These are phyloP conservation scores for Rapana venosa DNA, from an alignment of 2,888 invertebrate genomes.

Conservation along the genomic window DNA sequence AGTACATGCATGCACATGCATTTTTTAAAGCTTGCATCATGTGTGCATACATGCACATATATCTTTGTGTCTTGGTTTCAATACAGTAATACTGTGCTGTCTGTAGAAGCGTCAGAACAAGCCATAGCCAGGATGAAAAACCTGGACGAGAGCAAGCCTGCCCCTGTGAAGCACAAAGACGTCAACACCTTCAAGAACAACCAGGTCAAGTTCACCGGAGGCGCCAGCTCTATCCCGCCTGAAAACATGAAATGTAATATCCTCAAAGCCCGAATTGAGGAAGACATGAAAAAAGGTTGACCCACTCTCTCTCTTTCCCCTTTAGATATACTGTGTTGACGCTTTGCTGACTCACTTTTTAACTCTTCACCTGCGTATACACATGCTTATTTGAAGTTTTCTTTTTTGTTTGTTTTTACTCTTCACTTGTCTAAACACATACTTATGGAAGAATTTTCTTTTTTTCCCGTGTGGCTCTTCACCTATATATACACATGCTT, in stretches of 20 bases:
- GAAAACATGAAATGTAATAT: slow-evolving; percentile 96
- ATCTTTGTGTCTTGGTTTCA: no score
- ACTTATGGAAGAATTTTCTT: background rate
- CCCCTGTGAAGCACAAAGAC: slow-evolving; percentile 66
- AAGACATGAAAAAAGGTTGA: slow-evolving; percentile 81
- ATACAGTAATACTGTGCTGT: no score
- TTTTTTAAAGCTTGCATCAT: background rate
- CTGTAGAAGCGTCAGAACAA: slow-evolving; percentile 74
- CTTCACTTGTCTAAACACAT: background rate
- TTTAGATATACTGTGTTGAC: background rate
- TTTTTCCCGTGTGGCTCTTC: background rate
- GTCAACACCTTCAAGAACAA: slow-evolving; percentile 79
- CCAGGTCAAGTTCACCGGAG: slow-evolving; percentile 77
- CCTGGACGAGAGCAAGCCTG: slow-evolving; percentile 69
- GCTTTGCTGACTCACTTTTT: background rate
- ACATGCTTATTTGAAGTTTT: background rate
- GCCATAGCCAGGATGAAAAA: slow-evolving; percentile 77
- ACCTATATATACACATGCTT: background rate
- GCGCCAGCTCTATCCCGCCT: slow-evolving; percentile 85
- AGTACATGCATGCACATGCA: background rate
- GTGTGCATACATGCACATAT: background rate
- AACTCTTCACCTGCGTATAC: background rate
- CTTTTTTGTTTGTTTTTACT: background rate
- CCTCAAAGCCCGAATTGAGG: slow-evolving; percentile 88
- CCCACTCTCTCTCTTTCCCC: slow-evolving; percentile 11